Base-by-base conservation (phyloP, 2,113 vertebrate genomes). In the Serinus canaria region DNA sequence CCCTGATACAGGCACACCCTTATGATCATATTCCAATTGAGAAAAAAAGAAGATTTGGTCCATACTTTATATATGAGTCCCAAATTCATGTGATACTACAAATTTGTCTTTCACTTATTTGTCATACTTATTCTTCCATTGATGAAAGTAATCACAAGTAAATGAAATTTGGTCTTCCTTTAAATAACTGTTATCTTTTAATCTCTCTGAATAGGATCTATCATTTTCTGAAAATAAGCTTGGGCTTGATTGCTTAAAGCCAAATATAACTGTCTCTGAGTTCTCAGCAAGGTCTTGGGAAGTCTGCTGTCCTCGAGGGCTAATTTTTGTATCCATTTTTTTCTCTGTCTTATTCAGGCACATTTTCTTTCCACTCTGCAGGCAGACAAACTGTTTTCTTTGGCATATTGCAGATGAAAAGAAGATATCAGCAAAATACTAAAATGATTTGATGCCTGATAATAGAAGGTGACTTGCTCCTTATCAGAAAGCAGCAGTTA, bases 311-410 rank as follows among this genome's bases (percentile, higher is more conserved):
- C 72, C 58, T 95, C 75, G 0, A 83, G 69, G 73, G 49, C 31
- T 94, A 75, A 93, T 90, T 96, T 94, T 41, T 92, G 12, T 75
- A 88, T 80, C 92, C 25, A 24, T 81, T 91, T 96, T 95, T 90
- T 84, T 89, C 92, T 82, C 31, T 17, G 15, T 83, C 60, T 86
- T 75, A 70, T 83, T 88, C 75, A 68, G 72, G 24, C 68, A 95
- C 20, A 72, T 90, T 92, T 90, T 86, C 18, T 81, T 90, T 82
- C 66, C 52, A 43, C n/a, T 89, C 50, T 67, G 13, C 39, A 93
- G 31, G 19, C 44, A 89, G 62, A 21, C 9, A 76, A 96, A 76
- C 56, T 77, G 41, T 95, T 94, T 95, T 77, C 30, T 69, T 89
- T 94, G 46, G 20, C 63, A 81, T 35, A 70, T 58, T 93, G 44